Base-by-base conservation (phyloP, 2,113 vertebrate genomes). In the Nipponia nippon region DNA sequence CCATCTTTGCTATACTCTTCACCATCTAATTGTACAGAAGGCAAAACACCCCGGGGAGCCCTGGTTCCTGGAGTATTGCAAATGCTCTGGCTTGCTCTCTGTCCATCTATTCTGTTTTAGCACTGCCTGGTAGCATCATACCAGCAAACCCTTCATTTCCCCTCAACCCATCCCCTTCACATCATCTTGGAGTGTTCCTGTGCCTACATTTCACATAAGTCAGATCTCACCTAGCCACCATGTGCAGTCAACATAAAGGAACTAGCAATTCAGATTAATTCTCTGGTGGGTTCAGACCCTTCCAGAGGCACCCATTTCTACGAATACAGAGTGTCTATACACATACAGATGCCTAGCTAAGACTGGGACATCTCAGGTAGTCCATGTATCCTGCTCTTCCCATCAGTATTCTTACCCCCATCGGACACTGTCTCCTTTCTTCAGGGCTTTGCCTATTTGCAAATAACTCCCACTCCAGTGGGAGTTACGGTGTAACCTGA, bases 241-340 rank as follows among this genome's bases (percentile, higher is more conserved):
- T 26, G 6, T 42, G 16, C 40, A 47, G 58, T 27, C 46, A 47
- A 32, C 16, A 11, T 9, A 44, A 30, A 38, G 47, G 49, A 70
- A n/a, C 21, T 17, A 65, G 25, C 65, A 69, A 58, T 40, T 30
- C 83, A 67, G 30, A 23, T 47, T 27, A 38, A 90, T 72, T 62
- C 26, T 25, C 44, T 72, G 69, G 16, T 34, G 52, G 30, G 30
- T 18, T 52, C 47, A 63, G 52, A 47, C 17, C 55, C n/a, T 70
- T 42, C 30, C 69, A 42, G 53, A 32, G 38, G 10, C 25, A 36
- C 19, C 20, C 17, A 53, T 8, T 87, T 56, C 66, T 67, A 16
- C 9, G 34, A 7, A n/a, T 1, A 70, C 9, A 5, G 1, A 44
- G 20, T 5, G 16, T 42, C 47, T 19, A 4, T 22, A 27, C 21